Conservation (phyloP, 2,797 vertebrate genomes). For the Hoplostethus atlanticus region DNA sequence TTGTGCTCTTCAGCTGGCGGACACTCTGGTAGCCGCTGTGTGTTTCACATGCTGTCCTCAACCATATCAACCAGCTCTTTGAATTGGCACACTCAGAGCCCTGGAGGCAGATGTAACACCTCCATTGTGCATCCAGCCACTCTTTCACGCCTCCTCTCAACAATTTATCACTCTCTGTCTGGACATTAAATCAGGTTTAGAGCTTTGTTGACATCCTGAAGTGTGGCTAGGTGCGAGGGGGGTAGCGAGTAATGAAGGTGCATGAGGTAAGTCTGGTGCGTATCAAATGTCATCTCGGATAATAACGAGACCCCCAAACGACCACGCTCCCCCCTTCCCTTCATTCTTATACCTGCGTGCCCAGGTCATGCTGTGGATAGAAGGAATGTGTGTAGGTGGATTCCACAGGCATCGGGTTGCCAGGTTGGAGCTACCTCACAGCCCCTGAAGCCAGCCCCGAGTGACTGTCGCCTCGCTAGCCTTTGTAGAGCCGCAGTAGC, state of each 20-base stretch:
- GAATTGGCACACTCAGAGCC: conserved; percentile 37
- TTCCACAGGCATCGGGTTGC: conserved; percentile 79
- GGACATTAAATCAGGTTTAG: conserved; percentile 37
- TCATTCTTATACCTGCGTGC: conserved; percentile 54
- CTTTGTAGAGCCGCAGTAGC: conserved; percentile 69
- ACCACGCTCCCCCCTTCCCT: conserved; percentile 34
- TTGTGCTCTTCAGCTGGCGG: not conserved
- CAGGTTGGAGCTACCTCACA: conserved; percentile 58
- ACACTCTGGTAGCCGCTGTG: not conserved
- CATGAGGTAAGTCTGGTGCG: conserved; percentile 65
- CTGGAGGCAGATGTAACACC: conserved; percentile 26
- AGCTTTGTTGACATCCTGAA: conserved; percentile 16
- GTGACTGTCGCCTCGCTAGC: conserved; percentile 57
- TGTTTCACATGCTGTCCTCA: conserved; percentile 2
- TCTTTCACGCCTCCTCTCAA: conserved; percentile 10
- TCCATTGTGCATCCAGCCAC: conserved; percentile 21
- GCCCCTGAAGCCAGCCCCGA: conserved; percentile 63
- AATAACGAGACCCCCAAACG: conserved; percentile 52
- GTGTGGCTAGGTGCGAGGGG: not conserved
- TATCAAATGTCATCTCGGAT: conserved; percentile 68
- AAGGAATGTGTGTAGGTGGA: conserved; percentile 82
- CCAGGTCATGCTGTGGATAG: conserved; percentile 61
- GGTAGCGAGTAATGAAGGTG: conserved; percentile 16
- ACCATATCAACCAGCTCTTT: conserved; percentile 22
- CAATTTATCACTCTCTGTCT: conserved; percentile 23